A percentile compares a stretch with the other conserved stretches of the same genome.
These are phyloP conservation scores for Catonia carolina DNA, from an alignment of 2,888 invertebrate genomes.

Conservation along the genomic window DNA sequence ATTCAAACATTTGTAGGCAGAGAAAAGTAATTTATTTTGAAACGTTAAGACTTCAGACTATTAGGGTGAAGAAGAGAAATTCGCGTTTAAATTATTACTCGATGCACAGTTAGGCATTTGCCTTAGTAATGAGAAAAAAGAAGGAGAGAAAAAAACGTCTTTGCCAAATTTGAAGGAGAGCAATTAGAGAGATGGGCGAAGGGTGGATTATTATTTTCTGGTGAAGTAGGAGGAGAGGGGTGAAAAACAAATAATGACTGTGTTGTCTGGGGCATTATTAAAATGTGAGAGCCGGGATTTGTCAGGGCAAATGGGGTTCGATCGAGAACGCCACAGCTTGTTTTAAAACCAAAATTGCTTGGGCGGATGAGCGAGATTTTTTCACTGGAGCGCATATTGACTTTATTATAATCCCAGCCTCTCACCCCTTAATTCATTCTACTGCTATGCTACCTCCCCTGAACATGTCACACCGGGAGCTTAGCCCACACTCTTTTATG, in stretches of 20 bases:
- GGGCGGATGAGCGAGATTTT: slow-evolving; percentile 21
- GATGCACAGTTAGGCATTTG: too few species aligned
- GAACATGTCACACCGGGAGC: slow-evolving; percentile 15
- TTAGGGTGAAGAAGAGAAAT: too few species aligned
- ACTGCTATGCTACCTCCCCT: neutral
- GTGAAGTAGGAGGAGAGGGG: neutral
- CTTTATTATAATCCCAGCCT: slow-evolving; percentile 25
- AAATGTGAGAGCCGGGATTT: slow-evolving; percentile 15
- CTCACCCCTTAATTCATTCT: slow-evolving; percentile 18
- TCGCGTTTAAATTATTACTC: too few species aligned
- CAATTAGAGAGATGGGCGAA: slow-evolving; percentile 3
- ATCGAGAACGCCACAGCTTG: slow-evolving; percentile 16
- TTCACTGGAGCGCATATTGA: slow-evolving; percentile 25
- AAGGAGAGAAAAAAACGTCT: slow-evolving; percentile 1
- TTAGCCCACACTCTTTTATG: slow-evolving; percentile 21
- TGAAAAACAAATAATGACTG: slow-evolving; percentile 25
- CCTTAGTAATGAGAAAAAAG: too few species aligned
- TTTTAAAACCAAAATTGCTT: slow-evolving; percentile 25
- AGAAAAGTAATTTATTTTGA: too few species aligned
- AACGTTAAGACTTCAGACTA: too few species aligned
- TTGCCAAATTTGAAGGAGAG: slow-evolving; percentile 14
- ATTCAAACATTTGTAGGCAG: too few species aligned
- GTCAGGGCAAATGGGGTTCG: slow-evolving; percentile 16
- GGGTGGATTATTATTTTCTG: slow-evolving; percentile 6
- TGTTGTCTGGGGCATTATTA: slow-evolving; percentile 24